phyloP scores from a whole-genome alignment of 2,888 invertebrate genomes.

The Diplolepis rosae region DNA sequence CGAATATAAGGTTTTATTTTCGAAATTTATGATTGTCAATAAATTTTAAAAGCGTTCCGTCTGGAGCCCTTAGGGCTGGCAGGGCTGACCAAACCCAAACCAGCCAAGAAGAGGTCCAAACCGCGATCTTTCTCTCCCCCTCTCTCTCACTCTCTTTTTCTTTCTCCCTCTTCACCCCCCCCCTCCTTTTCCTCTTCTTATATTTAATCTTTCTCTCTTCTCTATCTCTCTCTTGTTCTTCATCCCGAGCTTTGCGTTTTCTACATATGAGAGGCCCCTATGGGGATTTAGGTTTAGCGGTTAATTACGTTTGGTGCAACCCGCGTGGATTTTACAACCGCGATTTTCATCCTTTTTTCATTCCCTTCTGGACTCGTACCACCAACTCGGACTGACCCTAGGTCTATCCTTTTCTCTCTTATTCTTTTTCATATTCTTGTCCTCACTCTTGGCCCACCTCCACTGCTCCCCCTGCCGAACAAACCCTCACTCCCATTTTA shows the following conservation, averaged over 20 bases:
- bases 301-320: constrained; percentile 71
- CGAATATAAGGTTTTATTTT: constrained; percentile 74
- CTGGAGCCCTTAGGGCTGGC: constrained; percentile 73
- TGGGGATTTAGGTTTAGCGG: constrained; percentile 68
- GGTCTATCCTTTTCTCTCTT: constrained; percentile 17
- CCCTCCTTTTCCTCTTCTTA: constrained; percentile 43
- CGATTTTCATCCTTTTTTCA: constrained; percentile 67
- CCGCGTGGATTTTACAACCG: constrained; percentile 68
- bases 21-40: constrained; percentile 75
- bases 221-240: constrained; percentile 40
- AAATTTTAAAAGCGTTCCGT: constrained; percentile 74
- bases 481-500: constrained; percentile 38
- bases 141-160: constrained; percentile 46
- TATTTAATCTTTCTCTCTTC: constrained; percentile 35
- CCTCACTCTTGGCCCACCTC: constrained; percentile 27
- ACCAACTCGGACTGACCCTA: constrained; percentile 32
- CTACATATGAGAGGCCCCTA: constrained; percentile 57
- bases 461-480: constrained; percentile 8
- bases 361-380: constrained; percentile 39
- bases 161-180: constrained; percentile 45
- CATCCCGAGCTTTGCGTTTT: constrained; percentile 44
- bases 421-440: constrained; percentile 22
- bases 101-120: constrained; percentile 53
- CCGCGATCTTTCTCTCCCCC: constrained; percentile 47
- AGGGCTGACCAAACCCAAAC: constrained; percentile 70